These are phyloP conservation scores for Acronicta leporina DNA, from an alignment of 2,888 invertebrate species.

Conservation along the genomic window DNA sequence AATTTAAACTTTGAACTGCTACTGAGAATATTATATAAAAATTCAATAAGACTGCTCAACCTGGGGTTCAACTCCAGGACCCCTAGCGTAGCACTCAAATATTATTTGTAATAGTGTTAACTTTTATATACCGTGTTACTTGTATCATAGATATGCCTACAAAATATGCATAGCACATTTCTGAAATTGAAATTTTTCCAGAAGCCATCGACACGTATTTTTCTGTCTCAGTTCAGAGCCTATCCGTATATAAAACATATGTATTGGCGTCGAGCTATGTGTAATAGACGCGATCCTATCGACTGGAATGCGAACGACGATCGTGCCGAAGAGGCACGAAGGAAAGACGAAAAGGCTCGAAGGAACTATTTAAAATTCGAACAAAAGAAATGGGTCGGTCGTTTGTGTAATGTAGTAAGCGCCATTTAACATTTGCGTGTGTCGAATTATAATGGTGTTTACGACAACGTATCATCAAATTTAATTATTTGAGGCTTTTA, in stretches of 20 bases:
- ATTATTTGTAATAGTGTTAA: no score
- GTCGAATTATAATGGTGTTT: no score
- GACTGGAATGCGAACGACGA: slow-evolving; percentile 4
- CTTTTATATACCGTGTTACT: no score
- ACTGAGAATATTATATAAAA: no score
- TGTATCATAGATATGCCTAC: no score
- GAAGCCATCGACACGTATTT: not conserved
- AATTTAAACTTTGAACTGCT: no score
- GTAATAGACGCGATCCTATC: not conserved
- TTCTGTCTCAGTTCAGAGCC: not conserved
- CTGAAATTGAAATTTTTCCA: not conserved
- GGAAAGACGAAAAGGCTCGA: not conserved
- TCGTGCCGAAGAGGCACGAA: not conserved
- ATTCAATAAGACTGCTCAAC: no score
- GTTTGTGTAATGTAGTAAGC: slow-evolving; percentile 1
- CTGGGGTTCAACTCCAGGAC: no score
- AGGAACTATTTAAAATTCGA: slow-evolving; percentile 1
- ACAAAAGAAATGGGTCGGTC: not conserved
- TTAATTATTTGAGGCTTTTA: no score
- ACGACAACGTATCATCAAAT: no score
- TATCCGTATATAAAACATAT: slow-evolving; percentile 18
- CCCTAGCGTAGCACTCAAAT: no score
- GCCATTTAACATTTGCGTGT: not conserved
- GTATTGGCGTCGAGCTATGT: slow-evolving; percentile 5
- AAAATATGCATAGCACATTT: not conserved